Evolutionary conservation across 1,140 invertebrate genomes (phyloP).

Genomic region (Nomia melanderi): DNA sequence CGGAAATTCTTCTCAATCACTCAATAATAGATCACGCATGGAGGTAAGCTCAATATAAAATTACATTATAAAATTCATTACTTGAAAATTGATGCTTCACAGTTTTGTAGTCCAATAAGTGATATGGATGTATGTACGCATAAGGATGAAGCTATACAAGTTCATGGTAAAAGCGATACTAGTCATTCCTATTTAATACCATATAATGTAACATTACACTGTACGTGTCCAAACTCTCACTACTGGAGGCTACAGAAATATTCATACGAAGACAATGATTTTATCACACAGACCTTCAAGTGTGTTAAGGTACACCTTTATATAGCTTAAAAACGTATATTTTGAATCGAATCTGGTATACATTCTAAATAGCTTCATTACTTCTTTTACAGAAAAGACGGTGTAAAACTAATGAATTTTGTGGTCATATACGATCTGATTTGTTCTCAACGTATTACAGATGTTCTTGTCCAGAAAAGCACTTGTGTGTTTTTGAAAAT

Average conservation of each 20-base stretch:
- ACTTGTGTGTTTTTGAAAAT: conserved; percentile 83
- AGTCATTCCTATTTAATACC: conserved; percentile 66
- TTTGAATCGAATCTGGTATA: background rate
- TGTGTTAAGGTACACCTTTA: conserved; percentile 72
- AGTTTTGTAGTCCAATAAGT: conserved; percentile 72
- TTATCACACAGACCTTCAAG: conserved; percentile 69
- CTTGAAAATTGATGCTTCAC: conserved; percentile 51
- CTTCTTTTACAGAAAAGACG: conserved; percentile 73
- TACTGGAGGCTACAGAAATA: conserved; percentile 75
- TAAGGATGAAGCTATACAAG: conserved; percentile 63
- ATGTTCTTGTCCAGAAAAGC: conserved; percentile 83
- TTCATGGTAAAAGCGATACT: conserved; percentile 64
- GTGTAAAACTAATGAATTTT: conserved; percentile 80
- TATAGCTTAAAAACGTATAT: background rate
- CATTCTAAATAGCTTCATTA: conserved; percentile 12
- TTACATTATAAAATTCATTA: conserved; percentile 5
- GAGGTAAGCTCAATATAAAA: conserved; percentile 74
- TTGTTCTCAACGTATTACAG: conserved; percentile 84
- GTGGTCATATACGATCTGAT: conserved; percentile 79
- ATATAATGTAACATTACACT: conserved; percentile 66
- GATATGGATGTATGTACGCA: conserved; percentile 61
- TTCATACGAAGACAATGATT: conserved; percentile 60
- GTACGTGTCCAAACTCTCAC: conserved; percentile 67
- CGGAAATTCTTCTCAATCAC: conserved; percentile 73
- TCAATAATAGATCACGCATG: conserved; percentile 81